phyloP scores from a whole-genome alignment of 2,113 vertebrate genomes.

The Oplegnathus fasciatus region DNA sequence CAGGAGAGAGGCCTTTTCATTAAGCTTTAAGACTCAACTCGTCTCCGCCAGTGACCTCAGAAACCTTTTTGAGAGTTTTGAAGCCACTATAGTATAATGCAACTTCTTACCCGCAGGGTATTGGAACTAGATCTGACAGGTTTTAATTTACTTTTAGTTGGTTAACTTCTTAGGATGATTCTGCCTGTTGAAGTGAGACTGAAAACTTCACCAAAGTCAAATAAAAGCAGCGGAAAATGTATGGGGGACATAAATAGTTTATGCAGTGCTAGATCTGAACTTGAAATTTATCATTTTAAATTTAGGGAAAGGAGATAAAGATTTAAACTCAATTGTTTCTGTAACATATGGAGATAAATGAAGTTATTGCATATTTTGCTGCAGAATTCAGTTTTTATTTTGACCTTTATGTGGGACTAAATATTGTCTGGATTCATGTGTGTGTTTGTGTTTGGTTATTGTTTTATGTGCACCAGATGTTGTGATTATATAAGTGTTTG shows the following conservation, averaged over 20 bases:
- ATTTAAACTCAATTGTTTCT: neutral
- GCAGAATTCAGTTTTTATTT: neutral
- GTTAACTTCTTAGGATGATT: neutral
- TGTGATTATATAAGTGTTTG: constrained; percentile 51
- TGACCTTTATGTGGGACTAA: neutral
- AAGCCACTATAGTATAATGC: constrained; percentile 5
- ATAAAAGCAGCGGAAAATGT: constrained; percentile 1
- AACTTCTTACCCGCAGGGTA: constrained; percentile 15
- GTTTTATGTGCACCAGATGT: constrained; percentile 50
- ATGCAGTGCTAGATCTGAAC: neutral
- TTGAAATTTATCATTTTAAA: neutral
- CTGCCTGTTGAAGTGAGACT: neutral
- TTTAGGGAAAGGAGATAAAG: no score
- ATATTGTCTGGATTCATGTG: constrained; percentile 5
- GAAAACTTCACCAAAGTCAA: neutral
- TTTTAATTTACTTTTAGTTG: neutral
- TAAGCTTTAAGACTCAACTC: constrained; percentile 67
- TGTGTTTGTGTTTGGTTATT: constrained; percentile 23
- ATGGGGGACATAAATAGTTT: neutral
- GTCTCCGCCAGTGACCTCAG: constrained; percentile 53
- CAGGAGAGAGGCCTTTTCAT: constrained; percentile 73
- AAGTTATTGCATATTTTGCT: no score
- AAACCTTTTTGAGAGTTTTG: constrained; percentile 53
- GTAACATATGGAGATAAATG: no score
- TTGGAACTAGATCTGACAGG: neutral